These are phyloP conservation scores for Mastomys coucha DNA, from an alignment of 2,113 vertebrate genomes.

Conservation along the genomic window DNA sequence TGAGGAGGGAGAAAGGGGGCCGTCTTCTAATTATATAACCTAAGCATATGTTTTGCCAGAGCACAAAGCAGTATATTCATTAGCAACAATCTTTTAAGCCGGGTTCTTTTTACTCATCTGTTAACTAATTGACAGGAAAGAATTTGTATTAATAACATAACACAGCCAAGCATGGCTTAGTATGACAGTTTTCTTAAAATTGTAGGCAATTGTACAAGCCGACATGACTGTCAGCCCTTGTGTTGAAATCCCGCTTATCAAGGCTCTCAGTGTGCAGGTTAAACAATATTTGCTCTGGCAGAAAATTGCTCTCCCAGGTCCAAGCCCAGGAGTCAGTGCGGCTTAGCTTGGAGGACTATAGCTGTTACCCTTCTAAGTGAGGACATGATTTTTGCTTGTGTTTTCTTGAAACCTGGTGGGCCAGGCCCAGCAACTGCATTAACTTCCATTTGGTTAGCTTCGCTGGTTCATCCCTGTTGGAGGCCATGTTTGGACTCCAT, in stretches of 20 bases:
- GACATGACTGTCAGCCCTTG: constrained; percentile 64
- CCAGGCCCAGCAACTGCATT: not conserved
- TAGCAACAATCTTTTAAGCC: constrained; percentile 90
- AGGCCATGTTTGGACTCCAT: not conserved
- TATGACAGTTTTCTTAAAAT: constrained; percentile 90
- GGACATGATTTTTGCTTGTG: not conserved
- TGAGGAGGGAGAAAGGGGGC: constrained; percentile 74
- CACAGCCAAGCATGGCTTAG: constrained; percentile 86
- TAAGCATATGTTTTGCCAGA: constrained; percentile 92
- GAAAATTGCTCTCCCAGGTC: constrained; percentile 46
- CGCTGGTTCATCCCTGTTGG: not conserved
- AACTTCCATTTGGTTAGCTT: not conserved
- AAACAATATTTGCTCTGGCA: constrained; percentile 29
- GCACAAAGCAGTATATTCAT: constrained; percentile 96
- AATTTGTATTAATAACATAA: constrained; percentile 91
- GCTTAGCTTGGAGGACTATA: not conserved
- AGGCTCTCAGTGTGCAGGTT: constrained; percentile 52
- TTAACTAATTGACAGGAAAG: constrained; percentile 95
- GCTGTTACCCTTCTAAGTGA: not conserved
- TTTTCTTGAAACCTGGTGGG: constrained; percentile 47
- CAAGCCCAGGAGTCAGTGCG: not conserved
- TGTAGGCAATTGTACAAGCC: constrained; percentile 71
- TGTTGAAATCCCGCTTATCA: constrained; percentile 54
- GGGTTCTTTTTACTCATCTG: constrained; percentile 91
- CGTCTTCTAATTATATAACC: constrained; percentile 90